Base-by-base conservation (phyloP, 2,888 invertebrate genomes). In the Sturmia bella region DNA sequence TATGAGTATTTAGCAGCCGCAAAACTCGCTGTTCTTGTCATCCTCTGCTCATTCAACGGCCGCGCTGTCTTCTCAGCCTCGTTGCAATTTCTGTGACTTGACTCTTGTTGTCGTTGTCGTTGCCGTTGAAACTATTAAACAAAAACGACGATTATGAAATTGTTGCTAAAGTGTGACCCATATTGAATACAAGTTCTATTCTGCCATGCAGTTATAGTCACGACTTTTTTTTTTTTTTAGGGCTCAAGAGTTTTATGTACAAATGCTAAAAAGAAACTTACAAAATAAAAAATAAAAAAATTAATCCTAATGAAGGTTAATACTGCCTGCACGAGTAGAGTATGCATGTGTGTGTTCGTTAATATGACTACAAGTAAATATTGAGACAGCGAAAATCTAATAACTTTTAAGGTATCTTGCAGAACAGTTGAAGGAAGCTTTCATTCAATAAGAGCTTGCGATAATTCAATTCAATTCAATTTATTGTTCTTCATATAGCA, bases 111-210 rank as follows among this genome's bases (percentile, higher is more conserved):
- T 54, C 43, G n/a, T n/a, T n/a, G n/a, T n/a, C n/a, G n/a, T n/a
- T 63, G 43, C 41, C 32, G 57, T 48, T 57, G 64, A 21, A 56
- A 54, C 54, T 43, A 15, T 39, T 72, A 21, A 56, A 54, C 17
- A 52, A 13, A n/a, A 15, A 24, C 41, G 75, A 43, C 19, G 19
- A 76, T 69, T 48, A 74, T 74, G 69, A 74, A 37, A 66, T 59
- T 64, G 70, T 52, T 50, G 72, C 61, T 84, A 81, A 84, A 80
- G 83, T 84, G 82, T 84, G 84, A 83, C 84, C 84, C 81, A 84
- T 84, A 84, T 84, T 81, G 81, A 63, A 80, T 57, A 37, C 37
- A 66, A 68, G 59, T 75, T 68, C 41, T 77, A 9, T 32, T 81
- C 77, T 77, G 66, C 41, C 73, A 72, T 68, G 54, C 54, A 52